Conservation (phyloP, 1,140 invertebrate species). For the Steinernema khuongi region DNA sequence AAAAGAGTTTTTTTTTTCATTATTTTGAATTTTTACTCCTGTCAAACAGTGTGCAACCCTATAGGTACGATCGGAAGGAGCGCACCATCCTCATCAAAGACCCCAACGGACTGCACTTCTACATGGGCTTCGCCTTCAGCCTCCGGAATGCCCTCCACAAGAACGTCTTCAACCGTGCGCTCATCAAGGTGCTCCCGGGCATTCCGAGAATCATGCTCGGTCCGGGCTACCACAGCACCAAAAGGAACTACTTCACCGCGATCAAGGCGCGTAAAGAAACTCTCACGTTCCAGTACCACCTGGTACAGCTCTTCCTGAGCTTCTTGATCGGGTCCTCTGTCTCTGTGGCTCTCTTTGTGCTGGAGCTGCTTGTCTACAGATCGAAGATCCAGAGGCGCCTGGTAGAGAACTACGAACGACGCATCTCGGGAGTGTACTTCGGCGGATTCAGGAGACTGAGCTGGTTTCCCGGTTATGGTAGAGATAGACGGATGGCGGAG, state of each 20-base stretch:
- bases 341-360: neutral
- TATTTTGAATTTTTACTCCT: too few relatives aligned
- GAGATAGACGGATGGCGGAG: too few relatives aligned
- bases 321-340: constrained; percentile 7
- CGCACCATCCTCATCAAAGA: constrained; percentile 31
- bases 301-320: constrained; percentile 31
- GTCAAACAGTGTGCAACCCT: too few relatives aligned
- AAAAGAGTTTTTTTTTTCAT: too few relatives aligned
- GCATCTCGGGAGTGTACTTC: neutral
- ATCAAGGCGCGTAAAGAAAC: neutral
- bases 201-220: constrained; percentile 31
- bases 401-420: neutral
- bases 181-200: constrained; percentile 32
- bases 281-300: constrained; percentile 23
- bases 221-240: constrained; percentile 24
- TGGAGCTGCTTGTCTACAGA: neutral
- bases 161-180: constrained; percentile 34
- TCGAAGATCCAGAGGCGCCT: neutral
- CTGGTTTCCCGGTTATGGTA: neutral
- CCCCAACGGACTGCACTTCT: constrained; percentile 27
- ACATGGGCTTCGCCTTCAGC: constrained; percentile 38
- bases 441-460: neutral
- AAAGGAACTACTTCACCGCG: neutral
- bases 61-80: constrained; percentile 28
- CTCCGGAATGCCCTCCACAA: constrained; percentile 18